Base-by-base conservation (phyloP, 2,888 invertebrate genomes). In the Agrilus mali region DNA sequence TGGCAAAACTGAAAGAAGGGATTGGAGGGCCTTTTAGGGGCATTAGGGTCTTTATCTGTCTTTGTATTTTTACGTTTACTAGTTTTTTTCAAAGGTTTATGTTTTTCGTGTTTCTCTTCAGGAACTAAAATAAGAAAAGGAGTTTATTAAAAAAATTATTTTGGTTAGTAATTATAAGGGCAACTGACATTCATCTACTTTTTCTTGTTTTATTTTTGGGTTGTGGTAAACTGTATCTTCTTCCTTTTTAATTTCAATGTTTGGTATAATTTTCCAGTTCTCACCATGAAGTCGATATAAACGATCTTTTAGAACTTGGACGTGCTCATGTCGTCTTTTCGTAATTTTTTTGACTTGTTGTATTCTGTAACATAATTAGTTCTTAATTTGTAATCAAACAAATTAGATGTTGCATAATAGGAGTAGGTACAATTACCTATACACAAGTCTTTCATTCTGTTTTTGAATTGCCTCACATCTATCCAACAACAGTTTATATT, bases 1-100 rank as follows among this genome's bases (percentile, higher is more conserved):
- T 84, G 83, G 53, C 84, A 85, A 63, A 82, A 85, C 65, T 84
- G 82, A 57, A 85, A 83, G 64, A 84, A 84, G 38, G 85, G 84
- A 73, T 85, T 85, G 42, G 83, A 82, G 2, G 84, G 84, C 51
- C 83, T 73, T 60, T 85, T 85, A 1, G 85, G 84, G 38, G 83
- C 83, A 65, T 82, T 82, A 1, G 83, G 83, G 66, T 84, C 85
- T 55, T 67, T 67, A 53, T 75, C 74, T 5, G 66, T 53, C 63
- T 76, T 77, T 35, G 66, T 57, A 12, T 69, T 71, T 67, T 80
- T 82, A 52, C 75, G 65, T 58, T 77, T 77, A 7, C 72, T 67
- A 44, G 72, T 61, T 45, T 60, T 64, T 52, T 67, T 68, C 1
- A 49, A 46, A 2, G 57, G 42, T 51, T 58, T 61, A 5, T 50